These are phyloP conservation scores for Istiophorus platypterus DNA, from an alignment of 2,113 vertebrate genomes.

Conservation along the genomic window DNA sequence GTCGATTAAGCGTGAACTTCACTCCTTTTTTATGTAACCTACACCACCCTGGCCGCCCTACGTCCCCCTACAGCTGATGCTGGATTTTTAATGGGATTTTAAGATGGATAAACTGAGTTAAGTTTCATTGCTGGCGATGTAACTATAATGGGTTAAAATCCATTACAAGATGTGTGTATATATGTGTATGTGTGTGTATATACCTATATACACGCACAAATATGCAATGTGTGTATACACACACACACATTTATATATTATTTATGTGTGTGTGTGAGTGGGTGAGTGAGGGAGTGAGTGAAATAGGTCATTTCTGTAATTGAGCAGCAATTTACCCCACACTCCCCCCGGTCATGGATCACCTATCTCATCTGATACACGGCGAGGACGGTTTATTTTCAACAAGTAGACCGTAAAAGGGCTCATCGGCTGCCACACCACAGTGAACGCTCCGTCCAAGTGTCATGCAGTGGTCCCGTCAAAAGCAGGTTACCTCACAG, in stretches of 20 bases:
- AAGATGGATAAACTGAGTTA: neutral
- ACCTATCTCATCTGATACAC: neutral
- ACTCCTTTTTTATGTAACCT: neutral
- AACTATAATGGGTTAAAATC: neutral
- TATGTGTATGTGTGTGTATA: too few species aligned
- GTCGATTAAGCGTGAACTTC: neutral
- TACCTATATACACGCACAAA: too few species aligned
- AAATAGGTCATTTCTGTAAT: neutral
- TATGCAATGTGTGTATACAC: too few species aligned
- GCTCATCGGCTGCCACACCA: neutral
- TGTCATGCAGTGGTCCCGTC: constrained; percentile 38
- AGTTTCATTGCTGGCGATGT: neutral
- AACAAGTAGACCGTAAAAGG: constrained; percentile 61
- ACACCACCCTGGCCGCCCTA: neutral
- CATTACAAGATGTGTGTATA: neutral
- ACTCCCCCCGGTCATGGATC: neutral
- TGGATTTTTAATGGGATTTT: neutral
- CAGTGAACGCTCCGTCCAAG: constrained; percentile 5
- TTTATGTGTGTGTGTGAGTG: too few species aligned
- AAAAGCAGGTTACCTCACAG: constrained; percentile 64
- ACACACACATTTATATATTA: too few species aligned
- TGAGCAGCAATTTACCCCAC: neutral
- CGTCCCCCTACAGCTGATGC: neutral
- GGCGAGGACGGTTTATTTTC: constrained; percentile 34
- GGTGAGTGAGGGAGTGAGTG: too few species aligned